A percentile compares a stretch with the other conserved stretches of the same genome.
These are phyloP conservation scores for Gymnoscelis rufifasciata DNA, from an alignment of 2,888 invertebrate species.

Conservation along the genomic window DNA sequence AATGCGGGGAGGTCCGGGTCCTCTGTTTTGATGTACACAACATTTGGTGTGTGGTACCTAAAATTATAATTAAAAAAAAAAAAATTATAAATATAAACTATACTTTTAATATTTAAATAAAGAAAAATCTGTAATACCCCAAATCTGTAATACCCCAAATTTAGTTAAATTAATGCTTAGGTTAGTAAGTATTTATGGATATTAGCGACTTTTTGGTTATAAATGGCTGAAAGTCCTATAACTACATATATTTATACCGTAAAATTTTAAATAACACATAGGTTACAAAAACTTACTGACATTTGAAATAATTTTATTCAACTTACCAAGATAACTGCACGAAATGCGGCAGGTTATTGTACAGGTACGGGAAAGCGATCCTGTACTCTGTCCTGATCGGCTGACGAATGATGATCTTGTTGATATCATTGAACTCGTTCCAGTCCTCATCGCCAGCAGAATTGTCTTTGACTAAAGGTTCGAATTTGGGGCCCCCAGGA, in stretches of 20 bases:
- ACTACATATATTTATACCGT: too few relatives aligned
- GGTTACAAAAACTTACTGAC: background rate
- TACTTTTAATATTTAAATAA: too few relatives aligned
- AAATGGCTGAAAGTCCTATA: too few relatives aligned
- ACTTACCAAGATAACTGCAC: constrained; percentile 98
- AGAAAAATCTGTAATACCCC: too few relatives aligned
- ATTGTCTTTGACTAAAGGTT: constrained; percentile 98
- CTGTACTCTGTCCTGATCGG: constrained; percentile 99
- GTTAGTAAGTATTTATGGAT: too few relatives aligned
- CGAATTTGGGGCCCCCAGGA: constrained; percentile 99
- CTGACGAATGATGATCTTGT: constrained; percentile 99
- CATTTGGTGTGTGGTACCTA: constrained; percentile 99
- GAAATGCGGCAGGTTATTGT: constrained; percentile 99
- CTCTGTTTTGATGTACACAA: constrained; percentile 99
- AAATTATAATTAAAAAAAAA: background rate
- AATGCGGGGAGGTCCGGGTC: constrained; percentile 99
- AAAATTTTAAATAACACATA: too few relatives aligned
- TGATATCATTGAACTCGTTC: constrained; percentile 99
- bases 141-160: too few relatives aligned
- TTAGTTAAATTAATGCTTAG: too few relatives aligned
- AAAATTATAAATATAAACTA: too few relatives aligned
- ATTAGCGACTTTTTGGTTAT: too few relatives aligned
- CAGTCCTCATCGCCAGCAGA: constrained; percentile 99
- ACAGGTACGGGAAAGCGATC: constrained; percentile 99
- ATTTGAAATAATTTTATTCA: background rate